phyloP scores from a whole-genome alignment of 2,888 invertebrate genomes.

The Polylopha cassiicola region DNA sequence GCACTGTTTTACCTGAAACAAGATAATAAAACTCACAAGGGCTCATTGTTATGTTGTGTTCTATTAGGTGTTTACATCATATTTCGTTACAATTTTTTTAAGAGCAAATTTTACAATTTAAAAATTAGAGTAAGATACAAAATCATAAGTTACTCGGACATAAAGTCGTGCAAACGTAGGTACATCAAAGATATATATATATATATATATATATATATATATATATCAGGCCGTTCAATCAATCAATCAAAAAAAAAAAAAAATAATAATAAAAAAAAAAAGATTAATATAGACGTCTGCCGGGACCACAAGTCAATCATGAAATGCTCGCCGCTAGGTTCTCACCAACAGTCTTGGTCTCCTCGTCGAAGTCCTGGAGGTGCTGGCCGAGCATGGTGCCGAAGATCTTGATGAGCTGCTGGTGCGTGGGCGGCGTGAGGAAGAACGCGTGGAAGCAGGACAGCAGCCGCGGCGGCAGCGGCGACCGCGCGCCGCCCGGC shows the following conservation, averaged over 20 bases:
- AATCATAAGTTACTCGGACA: too few relatives aligned
- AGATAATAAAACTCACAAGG: neutral
- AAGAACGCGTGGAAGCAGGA: slow-evolving; percentile 89
- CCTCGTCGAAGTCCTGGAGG: slow-evolving; percentile 85
- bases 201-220: too few relatives aligned
- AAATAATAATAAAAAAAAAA: too few relatives aligned
- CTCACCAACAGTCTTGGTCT: slow-evolving; percentile 83
- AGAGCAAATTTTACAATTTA: too few relatives aligned
- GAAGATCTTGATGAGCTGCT: slow-evolving; percentile 87
- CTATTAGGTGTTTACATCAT: too few relatives aligned
- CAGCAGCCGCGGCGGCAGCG: slow-evolving; percentile 85
- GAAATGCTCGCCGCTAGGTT: neutral
- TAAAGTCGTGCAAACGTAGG: too few relatives aligned
- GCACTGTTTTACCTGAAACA: slow-evolving; percentile 78
- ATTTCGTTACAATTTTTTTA: too few relatives aligned
- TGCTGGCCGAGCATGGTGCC: slow-evolving; percentile 91
- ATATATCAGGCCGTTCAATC: too few relatives aligned
- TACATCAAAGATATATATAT: too few relatives aligned
- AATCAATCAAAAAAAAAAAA: too few relatives aligned
- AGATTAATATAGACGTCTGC: neutral
- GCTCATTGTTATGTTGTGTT: too few relatives aligned
- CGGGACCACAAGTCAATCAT: neutral
- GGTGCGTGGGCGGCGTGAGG: slow-evolving; percentile 80
- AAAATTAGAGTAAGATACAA: too few relatives aligned
- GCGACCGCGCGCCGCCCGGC: slow-evolving; percentile 90